These are phyloP conservation scores for Papilio protenor DNA, from an alignment of 2,888 invertebrate genomes.

Conservation along the genomic window DNA sequence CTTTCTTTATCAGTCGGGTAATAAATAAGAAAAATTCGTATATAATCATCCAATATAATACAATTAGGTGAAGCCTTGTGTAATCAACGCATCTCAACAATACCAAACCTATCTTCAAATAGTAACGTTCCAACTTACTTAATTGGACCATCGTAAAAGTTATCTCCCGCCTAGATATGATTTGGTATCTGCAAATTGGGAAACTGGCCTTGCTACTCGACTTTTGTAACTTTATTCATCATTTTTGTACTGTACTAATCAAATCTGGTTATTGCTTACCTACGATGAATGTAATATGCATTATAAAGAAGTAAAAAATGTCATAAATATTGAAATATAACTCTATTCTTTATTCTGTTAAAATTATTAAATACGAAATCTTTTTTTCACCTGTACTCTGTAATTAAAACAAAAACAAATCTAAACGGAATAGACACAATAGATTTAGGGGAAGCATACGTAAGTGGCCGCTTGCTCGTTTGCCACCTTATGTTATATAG, in stretches of 20 bases:
- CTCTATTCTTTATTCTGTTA: not conserved
- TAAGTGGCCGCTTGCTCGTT: too few species aligned
- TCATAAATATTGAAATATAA: not conserved
- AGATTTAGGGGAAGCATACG: conserved; percentile 55
- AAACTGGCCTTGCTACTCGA: not conserved
- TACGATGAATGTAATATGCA: too few species aligned
- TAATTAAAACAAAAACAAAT: not conserved
- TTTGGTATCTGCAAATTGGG: not conserved
- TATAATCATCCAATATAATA: too few species aligned
- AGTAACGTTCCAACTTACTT: not conserved
- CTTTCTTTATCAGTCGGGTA: too few species aligned
- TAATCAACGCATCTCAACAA: not conserved
- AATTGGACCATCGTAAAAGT: not conserved
- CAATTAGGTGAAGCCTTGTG: not conserved
- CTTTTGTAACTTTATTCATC: not conserved
- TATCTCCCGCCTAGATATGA: not conserved
- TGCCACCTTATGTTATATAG: too few species aligned
- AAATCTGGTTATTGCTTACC: not conserved
- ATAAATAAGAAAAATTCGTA: too few species aligned
- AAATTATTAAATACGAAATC: not conserved
- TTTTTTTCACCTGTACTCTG: not conserved
- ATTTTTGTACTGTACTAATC: not conserved
- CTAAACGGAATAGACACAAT: conserved; percentile 31
- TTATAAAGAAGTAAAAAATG: too few species aligned
- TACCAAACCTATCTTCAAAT: not conserved